Percentiles rank a stretch among this genome's conserved stretches.
These are phyloP conservation scores for Coilia nasus DNA, from an alignment of 2,797 vertebrate species.

Conservation along the genomic window DNA sequence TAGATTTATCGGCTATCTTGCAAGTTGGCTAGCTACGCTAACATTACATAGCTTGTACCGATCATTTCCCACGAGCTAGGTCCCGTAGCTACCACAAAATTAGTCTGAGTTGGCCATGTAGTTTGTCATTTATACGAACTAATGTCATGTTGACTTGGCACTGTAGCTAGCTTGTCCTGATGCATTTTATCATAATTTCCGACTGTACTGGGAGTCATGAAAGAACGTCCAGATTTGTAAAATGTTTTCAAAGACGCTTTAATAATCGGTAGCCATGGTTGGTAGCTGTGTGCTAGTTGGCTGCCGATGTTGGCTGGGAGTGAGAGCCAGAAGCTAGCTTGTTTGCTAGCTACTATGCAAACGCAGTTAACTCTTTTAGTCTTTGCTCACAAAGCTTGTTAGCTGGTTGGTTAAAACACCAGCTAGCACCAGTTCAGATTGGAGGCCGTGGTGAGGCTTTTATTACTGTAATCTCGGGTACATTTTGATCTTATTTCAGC, in stretches of 20 bases:
- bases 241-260: conserved; percentile 8
- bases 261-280: conserved; percentile 20
- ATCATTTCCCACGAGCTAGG: conserved; percentile 19
- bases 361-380: conserved; percentile 22
- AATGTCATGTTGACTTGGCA: not conserved
- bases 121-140: not conserved
- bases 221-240: not conserved
- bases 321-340: conserved; percentile 2
- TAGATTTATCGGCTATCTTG: conserved; percentile 23
- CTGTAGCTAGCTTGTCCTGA: not conserved
- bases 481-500: not conserved
- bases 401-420: conserved; percentile 17
- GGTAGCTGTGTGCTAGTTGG: conserved; percentile 5
- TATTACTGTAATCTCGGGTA: not conserved
- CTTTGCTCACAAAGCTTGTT: conserved; percentile 24
- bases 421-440: not conserved
- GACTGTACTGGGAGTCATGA: not conserved
- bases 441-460: not conserved
- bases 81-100: conserved; percentile 11
- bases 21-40: conserved; percentile 20
- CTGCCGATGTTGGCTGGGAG: conserved; percentile 2
- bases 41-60: not conserved
- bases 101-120: conserved; percentile 11
- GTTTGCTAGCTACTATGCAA: conserved; percentile 21
- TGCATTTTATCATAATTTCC: not conserved